Conservation (phyloP, 92 coral and sea anemone genomes). For the Montipora capitata region DNA sequence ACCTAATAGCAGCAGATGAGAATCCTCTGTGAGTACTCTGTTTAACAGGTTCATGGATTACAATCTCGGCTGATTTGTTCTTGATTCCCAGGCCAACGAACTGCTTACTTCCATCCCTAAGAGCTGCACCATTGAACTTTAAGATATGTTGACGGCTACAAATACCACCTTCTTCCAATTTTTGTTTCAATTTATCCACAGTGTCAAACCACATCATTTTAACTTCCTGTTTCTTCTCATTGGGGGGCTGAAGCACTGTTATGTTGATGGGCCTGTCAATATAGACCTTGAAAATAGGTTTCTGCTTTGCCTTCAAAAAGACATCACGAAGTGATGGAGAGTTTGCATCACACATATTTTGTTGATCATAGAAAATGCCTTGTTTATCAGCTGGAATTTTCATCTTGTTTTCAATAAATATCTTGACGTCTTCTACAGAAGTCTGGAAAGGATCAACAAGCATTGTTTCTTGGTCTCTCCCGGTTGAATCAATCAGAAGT, state of each 20-base stretch:
- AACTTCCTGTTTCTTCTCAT: not conserved
- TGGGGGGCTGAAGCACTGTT: not conserved
- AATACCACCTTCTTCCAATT: not conserved
- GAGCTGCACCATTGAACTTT: not conserved
- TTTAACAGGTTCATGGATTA: not conserved
- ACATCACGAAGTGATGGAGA: not conserved
- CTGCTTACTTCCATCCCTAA: constrained; percentile 5
- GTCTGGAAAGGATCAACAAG: constrained; percentile 3
- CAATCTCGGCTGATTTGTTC: not conserved
- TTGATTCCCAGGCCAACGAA: not conserved
- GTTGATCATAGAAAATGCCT: not conserved
- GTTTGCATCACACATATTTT: not conserved
- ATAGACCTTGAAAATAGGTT: constrained; percentile 1
- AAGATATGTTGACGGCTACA: not conserved
- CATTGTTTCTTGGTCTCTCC: not conserved
- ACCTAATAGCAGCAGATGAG: not conserved
- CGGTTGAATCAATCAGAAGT: constrained; percentile 3
- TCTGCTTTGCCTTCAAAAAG: not conserved
- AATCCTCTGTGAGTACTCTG: constrained; percentile 16
- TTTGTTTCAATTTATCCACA: constrained; percentile 9
- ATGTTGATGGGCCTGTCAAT: not conserved
- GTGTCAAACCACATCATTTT: constrained; percentile 6
- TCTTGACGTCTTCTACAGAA: not conserved
- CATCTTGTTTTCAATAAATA: not conserved
- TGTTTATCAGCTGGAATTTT: not conserved